Percentiles rank a stretch among this genome's conserved stretches.
phyloP scores from a whole-genome alignment of 2,888 invertebrate genomes.

The Troides helena region DNA sequence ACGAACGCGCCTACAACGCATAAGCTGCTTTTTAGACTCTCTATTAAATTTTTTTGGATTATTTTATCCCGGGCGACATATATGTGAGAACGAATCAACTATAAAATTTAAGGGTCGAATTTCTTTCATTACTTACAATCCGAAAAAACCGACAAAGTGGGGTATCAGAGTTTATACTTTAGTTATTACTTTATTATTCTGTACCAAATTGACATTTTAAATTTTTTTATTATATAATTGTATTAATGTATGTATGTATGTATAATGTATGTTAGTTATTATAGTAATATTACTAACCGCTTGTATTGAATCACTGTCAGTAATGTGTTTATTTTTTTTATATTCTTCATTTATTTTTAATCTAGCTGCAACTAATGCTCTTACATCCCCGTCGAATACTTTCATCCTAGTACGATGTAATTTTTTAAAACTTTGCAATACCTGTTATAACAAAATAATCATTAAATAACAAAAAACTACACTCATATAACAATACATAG shows the following conservation, averaged over 20 bases:
- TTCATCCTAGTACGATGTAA: slow-evolving; percentile 84
- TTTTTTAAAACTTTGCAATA: slow-evolving; percentile 84
- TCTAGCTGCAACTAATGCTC: slow-evolving; percentile 82
- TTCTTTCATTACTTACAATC: too few relatives aligned
- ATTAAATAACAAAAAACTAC: not conserved
- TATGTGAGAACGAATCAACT: too few relatives aligned
- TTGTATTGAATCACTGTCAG: slow-evolving; percentile 80
- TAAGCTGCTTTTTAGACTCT: too few relatives aligned
- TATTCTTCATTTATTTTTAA: slow-evolving; percentile 88
- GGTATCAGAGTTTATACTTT: too few relatives aligned
- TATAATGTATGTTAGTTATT: not conserved
- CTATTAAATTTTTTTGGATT: too few relatives aligned
- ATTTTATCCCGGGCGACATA: too few relatives aligned
- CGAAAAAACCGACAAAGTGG: too few relatives aligned
- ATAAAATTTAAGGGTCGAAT: too few relatives aligned
- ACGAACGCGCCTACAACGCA: too few relatives aligned
- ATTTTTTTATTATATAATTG: not conserved
- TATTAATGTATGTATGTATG: not conserved
- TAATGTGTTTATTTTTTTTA: slow-evolving; percentile 82
- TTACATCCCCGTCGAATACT: slow-evolving; percentile 84
- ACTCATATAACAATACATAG: too few relatives aligned
- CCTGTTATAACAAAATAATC: slow-evolving; percentile 66
- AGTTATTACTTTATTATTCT: too few relatives aligned
- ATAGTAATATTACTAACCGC: slow-evolving; percentile 72
- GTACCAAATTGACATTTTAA: too few relatives aligned